Evolutionary conservation across 2,113 vertebrate species (phyloP), one percentile per base, ranked within the genome.

Genomic region (Oophaga pumilio): DNA sequence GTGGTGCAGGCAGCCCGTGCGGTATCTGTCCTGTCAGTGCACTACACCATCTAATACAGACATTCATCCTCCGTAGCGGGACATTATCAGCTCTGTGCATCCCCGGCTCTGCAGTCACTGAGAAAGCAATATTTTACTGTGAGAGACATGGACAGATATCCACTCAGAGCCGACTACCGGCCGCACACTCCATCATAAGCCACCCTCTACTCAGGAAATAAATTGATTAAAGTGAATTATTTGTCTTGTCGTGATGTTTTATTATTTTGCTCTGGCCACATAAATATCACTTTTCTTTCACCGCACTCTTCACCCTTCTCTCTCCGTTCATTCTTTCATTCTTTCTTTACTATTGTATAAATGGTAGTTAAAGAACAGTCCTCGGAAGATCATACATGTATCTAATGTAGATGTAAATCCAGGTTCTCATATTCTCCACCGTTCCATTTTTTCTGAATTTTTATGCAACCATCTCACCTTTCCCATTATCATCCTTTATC

Each of bases 201-300:
- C 91, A 90, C 90, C 89, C 92, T 93, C 91, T 77, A 77, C 85
- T 89, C 87, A 87, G 79, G 90, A 91, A 93, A 92, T 93, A 91
- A 92, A 77, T 91, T 92, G 91, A 92, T 94, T 91, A 94, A 92
- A 57, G 74, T 88, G 82, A 56, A 86, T 90, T 88, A 91, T 94
- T 88, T 90, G 90, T 93, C 90, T 87, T 86, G 89, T 89, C 90
- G 89, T 80, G 66, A 59, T 88, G 86, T 68, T 83, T 83, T 87
- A 82, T 87, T 87, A 11, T 33, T 90, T 69, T 82, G 86, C 89
- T 91, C 69, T 90, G 73, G 50, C 85, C 79, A 90, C 84, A 76
- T 87, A 87, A 81, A 83, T 91, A 89, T 57, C 50, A 83, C 53
- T 76, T 82, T 83, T 64, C 53, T 17, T 14, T 73, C 20, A 4